Conservation (phyloP, 2,888 invertebrate species). For the Heliconius ethilla region DNA sequence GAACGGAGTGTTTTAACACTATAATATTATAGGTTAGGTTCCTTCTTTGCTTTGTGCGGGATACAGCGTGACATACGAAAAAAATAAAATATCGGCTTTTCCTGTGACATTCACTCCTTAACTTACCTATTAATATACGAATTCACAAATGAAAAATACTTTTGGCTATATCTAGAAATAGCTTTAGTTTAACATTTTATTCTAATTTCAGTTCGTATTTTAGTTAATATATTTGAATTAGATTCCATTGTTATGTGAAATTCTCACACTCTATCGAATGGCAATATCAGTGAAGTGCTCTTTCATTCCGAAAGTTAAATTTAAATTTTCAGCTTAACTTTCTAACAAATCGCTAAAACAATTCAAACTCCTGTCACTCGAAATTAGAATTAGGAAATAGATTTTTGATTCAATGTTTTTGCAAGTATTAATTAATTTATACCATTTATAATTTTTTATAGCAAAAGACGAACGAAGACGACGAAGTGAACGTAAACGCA, state of each 20-base stretch:
- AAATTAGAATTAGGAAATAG: not conserved
- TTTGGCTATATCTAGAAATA: not conserved
- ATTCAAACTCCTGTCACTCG: not conserved
- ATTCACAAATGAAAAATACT: not conserved
- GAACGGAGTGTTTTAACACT: not conserved
- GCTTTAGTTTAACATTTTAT: not conserved
- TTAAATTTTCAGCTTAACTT: not conserved
- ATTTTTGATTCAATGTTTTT: not conserved
- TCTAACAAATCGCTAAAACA: not conserved
- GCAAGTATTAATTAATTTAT: not conserved
- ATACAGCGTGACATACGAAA: not conserved
- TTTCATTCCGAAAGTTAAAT: not conserved
- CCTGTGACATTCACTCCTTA: not conserved
- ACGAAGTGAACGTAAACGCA: not conserved
- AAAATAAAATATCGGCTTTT: not conserved
- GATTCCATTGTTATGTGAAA: not conserved
- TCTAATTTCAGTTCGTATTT: not conserved
- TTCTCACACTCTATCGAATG: not conserved
- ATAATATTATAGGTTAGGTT: too few species aligned
- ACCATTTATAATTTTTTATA: not conserved
- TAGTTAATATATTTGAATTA: not conserved
- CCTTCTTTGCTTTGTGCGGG: not conserved
- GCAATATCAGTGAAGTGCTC: not conserved
- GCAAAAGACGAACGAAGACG: not conserved
- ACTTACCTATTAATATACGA: not conserved